These are phyloP conservation scores for Empis stercorea DNA, from an alignment of 2,888 invertebrate species.

Conservation along the genomic window DNA sequence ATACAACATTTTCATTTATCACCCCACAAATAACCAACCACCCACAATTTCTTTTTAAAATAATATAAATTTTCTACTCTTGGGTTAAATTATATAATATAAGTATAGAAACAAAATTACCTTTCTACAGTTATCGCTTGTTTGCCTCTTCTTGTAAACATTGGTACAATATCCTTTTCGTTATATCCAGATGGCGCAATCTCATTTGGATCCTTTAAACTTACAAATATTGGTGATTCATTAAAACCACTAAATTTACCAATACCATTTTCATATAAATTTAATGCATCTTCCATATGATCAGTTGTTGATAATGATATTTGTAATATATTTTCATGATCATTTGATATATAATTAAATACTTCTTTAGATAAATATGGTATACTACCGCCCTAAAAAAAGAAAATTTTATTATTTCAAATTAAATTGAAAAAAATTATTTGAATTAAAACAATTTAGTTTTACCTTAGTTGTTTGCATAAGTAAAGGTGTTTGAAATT, in stretches of 20 bases:
- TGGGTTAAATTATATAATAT: background rate
- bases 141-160: constrained; percentile 69
- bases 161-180: constrained; percentile 52
- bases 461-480: constrained; percentile 53
- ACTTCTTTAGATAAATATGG: constrained; percentile 72
- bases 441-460: too few relatives aligned
- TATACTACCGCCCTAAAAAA: constrained; percentile 54
- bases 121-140: constrained; percentile 43
- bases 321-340: background rate
- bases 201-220: constrained; percentile 48
- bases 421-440: too few relatives aligned
- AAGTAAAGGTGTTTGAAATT: constrained; percentile 60
- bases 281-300: constrained; percentile 50
- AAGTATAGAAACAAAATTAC: too few relatives aligned
- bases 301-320: constrained; percentile 53
- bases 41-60: too few relatives aligned
- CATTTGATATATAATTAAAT: constrained; percentile 45
- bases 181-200: constrained; percentile 57
- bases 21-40: too few relatives aligned
- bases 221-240: constrained; percentile 37
- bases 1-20: too few relatives aligned
- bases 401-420: too few relatives aligned
- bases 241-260: constrained; percentile 55
- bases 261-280: constrained; percentile 49
- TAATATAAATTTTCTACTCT: too few relatives aligned